These are phyloP conservation scores for Sphenodon punctatus DNA, from an alignment of 2,797 vertebrate genomes.

Conservation along the genomic window DNA sequence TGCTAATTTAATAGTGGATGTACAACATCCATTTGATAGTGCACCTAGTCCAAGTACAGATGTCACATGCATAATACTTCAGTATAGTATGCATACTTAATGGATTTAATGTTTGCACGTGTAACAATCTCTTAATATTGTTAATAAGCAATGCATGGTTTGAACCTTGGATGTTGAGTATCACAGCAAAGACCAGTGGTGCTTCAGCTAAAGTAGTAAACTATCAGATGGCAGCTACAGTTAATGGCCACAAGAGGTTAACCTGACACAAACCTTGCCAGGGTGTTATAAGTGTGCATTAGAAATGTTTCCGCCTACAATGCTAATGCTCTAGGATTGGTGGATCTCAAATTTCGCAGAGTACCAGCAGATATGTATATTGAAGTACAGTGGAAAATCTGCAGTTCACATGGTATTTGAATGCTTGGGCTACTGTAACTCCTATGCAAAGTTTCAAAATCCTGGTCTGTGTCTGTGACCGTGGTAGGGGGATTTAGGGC, in stretches of 20 bases:
- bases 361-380: too few species aligned
- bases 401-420: too few species aligned
- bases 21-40: constrained; percentile 35
- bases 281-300: neutral
- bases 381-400: too few species aligned
- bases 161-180: neutral
- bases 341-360: too few species aligned
- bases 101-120: neutral
- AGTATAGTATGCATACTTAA: neutral
- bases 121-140: neutral
- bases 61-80: constrained; percentile 21
- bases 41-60: constrained; percentile 1
- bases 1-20: constrained; percentile 46
- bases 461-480: too few species aligned
- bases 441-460: too few species aligned
- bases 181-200: neutral
- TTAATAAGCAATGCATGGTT: neutral
- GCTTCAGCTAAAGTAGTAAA: neutral
- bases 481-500: too few species aligned
- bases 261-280: neutral
- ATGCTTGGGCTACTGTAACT: too few species aligned
- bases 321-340: too few species aligned
- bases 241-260: neutral
- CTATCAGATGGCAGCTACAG: neutral
- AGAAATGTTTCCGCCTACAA: neutral